These are phyloP conservation scores for Mohoua ochrocephala DNA, from an alignment of 2,113 vertebrate species.

Conservation along the genomic window DNA sequence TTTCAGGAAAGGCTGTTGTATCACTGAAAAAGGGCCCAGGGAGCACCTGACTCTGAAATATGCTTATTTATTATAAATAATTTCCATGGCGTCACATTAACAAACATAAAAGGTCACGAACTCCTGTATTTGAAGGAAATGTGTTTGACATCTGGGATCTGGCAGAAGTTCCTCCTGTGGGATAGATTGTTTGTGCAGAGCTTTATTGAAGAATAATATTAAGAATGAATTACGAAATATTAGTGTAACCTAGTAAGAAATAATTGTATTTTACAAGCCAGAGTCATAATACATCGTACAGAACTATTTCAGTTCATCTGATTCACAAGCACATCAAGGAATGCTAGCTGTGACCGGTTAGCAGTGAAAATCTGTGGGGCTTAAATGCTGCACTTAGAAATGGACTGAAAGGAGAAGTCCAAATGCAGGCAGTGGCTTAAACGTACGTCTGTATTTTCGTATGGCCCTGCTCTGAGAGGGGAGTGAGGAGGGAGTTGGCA, in stretches of 20 bases:
- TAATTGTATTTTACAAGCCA: constrained; percentile 41
- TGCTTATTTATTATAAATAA: constrained; percentile 62
- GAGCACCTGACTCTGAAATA: constrained; percentile 38
- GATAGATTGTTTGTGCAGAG: constrained; percentile 65
- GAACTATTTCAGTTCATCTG: constrained; percentile 3
- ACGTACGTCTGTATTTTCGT: accelerated
- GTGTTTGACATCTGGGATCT: constrained; percentile 72
- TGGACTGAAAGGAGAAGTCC: neutral
- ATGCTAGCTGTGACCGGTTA: neutral
- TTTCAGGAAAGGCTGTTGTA: constrained; percentile 29
- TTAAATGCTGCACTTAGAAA: neutral
- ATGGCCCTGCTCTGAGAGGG: accelerated
- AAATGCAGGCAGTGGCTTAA: neutral
- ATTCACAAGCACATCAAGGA: constrained; percentile 25
- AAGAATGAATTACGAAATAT: constrained; percentile 66
- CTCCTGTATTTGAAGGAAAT: constrained; percentile 69
- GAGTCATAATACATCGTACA: constrained; percentile 41
- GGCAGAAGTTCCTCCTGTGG: constrained; percentile 66
- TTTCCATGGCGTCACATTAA: constrained; percentile 65
- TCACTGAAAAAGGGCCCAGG: neutral
- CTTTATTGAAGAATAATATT: constrained; percentile 68
- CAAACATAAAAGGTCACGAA: constrained; percentile 68
- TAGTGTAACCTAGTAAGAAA: constrained; percentile 68
- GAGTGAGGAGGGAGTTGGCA: neutral
- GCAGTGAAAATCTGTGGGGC: neutral